Base-by-base conservation (phyloP, 2,113 vertebrate species). In the Cathartes aura region DNA sequence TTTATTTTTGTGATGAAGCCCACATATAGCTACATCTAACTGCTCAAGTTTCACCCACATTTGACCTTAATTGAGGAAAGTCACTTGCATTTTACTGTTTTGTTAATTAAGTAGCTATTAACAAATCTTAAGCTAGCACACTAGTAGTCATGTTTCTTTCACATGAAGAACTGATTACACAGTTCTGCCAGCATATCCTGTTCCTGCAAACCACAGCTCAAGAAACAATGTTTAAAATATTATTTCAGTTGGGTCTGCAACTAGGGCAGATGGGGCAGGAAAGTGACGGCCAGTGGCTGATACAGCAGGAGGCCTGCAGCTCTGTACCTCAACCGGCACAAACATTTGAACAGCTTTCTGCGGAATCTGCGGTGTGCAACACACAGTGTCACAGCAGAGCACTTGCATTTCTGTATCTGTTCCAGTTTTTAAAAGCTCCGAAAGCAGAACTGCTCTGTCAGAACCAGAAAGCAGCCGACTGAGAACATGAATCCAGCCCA, bases 1-100 rank as follows among this genome's bases (percentile, higher is more conserved):
- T 97, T 97, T 97, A 96, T 96, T 98, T 96, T 94, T 95, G 91
- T 71, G 84, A 95, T 79, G 73, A 89, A 94, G 79, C 70, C 52
- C 53, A 75, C 63, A 83, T 82, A 72, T 24, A 89, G 36, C 59
- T 68, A 53, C 84, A 72, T 52, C 81, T 56, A 64, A 71, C 64
- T 53, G 45, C 70, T 58, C 27, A 15, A 76, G 82, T 83, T 88
- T 93, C 91, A 95, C 90, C 74, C 48, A 93, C n/a, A 56, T 93
- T 78, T 95, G 88, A 96, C 94, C 92, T 76, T 32, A 20, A 81
- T 4, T 36, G 59, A 82, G 52, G 24, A 78, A 85, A 89, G 60
- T 29, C 13, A 82, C 83, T 76, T 58, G 64, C n/a, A 50, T 82
- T 91, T 91, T 42, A 66, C 73, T 52, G 16, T 40, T 90, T 87